Evolutionary conservation across 1,140 invertebrate genomes (phyloP), one percentile per base, ranked within the genome.

Genomic region (Philopotamus ludificatus): DNA sequence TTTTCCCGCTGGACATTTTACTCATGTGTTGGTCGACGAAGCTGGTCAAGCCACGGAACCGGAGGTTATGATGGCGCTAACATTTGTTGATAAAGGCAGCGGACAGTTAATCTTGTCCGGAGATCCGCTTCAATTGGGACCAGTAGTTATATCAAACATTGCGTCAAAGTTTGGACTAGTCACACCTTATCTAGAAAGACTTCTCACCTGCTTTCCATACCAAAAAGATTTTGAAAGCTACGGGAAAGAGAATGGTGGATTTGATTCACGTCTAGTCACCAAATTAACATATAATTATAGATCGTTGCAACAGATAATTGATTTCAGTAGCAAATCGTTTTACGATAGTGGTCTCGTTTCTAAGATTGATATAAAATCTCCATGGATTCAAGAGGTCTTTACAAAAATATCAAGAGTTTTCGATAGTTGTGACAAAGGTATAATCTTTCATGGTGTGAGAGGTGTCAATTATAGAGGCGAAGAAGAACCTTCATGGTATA

Each of bases 91-190:
- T 22, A 81, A 80, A 65, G 69, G 80, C 9, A 73, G 77, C 66
- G 85, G 87, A 1, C 89, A 90, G 78, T 83, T 94, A 4, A 79
- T 97, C 63, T 77, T 98, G 2, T 91, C 93, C 65, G 95, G 95
- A 4, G 95, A 98, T 84, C 95, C 93, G 12, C 82, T 89, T 74
- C 95, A 98, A 77, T 81, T 98, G 25, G 94, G 94, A 0, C 92
- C 95, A 4, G 85, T 96, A 7, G 77, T 95, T 4, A 76, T 85
- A 59, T 92, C 89, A 28, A 79, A 78, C 45, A 78, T 85, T 58
- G 87, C 89, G 0, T 73, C 71, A 16, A 74, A 81, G 4, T 87
- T 82, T 72, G 91, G 90, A 16, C 79, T 93, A 22, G 77, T 83
- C 26, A 74, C 84, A 45, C 94, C 92, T 2, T 87, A 88, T 68